phyloP scores from a whole-genome alignment of 2,113 vertebrate genomes.

The Xiphophorus maculatus region DNA sequence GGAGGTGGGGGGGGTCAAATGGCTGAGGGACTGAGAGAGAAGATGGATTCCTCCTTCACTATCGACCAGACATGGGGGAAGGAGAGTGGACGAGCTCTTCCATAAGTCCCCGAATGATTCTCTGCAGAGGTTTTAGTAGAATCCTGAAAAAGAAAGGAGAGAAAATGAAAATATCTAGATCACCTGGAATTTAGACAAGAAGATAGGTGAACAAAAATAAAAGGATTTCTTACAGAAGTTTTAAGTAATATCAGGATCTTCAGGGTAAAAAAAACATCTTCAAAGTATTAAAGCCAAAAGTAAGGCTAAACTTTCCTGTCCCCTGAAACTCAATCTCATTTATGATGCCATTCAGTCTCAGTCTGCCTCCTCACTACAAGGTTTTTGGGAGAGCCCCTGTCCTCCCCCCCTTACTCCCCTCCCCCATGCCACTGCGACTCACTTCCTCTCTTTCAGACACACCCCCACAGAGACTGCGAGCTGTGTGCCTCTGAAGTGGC shows the following conservation, averaged over 20 bases:
- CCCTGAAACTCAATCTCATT: conserved; percentile 34
- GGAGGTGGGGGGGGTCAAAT: conserved; percentile 39
- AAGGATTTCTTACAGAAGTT: background rate
- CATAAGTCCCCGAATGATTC: conserved; percentile 47
- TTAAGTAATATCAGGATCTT: background rate
- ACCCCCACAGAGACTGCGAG: conserved; percentile 62
- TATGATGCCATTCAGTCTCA: conserved; percentile 43
- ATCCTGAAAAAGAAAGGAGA: conserved; percentile 49
- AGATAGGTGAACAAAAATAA: background rate
- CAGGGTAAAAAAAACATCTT: conserved; percentile 12
- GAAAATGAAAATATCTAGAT: conserved; percentile 20
- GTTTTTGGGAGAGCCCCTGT: conserved; percentile 65
- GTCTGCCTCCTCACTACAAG: conserved; percentile 55
- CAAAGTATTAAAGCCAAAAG: background rate
- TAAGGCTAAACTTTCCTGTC: background rate
- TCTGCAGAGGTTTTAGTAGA: conserved; percentile 19
- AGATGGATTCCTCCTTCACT: conserved; percentile 56
- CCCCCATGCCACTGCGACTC: conserved; percentile 64
- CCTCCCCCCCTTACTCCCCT: conserved; percentile 58
- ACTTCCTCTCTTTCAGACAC: conserved; percentile 74
- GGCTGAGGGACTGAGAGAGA: conserved; percentile 54
- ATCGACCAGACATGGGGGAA: conserved; percentile 73
- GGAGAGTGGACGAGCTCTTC: conserved; percentile 61
- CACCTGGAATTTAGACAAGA: conserved; percentile 3
- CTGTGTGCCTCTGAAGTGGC: conserved; percentile 33